These are phyloP conservation scores for Harmothoe impar DNA, from an alignment of 2,888 invertebrate genomes.

Conservation along the genomic window DNA sequence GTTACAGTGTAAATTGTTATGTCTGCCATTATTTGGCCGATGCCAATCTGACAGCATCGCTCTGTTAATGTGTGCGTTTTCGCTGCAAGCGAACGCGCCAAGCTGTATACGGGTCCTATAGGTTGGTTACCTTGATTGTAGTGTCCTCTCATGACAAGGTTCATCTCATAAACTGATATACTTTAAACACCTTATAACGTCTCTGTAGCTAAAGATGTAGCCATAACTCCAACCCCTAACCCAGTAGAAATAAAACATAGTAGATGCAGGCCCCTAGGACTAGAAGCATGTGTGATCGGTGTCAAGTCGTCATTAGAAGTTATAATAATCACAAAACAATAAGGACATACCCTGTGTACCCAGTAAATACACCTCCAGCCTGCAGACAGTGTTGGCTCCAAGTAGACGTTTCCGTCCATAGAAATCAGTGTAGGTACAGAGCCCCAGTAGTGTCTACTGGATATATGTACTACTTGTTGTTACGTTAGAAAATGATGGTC, in stretches of 20 bases:
- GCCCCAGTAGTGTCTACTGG: slow-evolving; percentile 42
- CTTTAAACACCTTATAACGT: slow-evolving; percentile 3
- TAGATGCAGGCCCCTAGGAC: slow-evolving; percentile 7
- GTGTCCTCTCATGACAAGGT: neutral
- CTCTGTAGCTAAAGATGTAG: slow-evolving; percentile 25
- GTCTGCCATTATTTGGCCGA: slow-evolving; percentile 50
- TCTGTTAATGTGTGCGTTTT: neutral
- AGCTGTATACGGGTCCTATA: slow-evolving; percentile 53
- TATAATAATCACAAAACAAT: neutral
- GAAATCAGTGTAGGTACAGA: slow-evolving; percentile 49
- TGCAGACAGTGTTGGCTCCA: slow-evolving; percentile 54
- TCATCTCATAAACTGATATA: slow-evolving; percentile 9
- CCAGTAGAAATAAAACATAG: neutral
- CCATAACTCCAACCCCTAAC: neutral
- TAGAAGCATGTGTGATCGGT: slow-evolving; percentile 37
- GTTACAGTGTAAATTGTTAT: slow-evolving; percentile 51
- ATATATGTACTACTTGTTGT: slow-evolving; percentile 36
- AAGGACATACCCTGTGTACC: slow-evolving; percentile 38
- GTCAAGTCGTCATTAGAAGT: slow-evolving; percentile 3
- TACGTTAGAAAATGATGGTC: slow-evolving; percentile 17
- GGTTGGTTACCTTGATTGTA: slow-evolving; percentile 42
- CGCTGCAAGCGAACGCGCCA: slow-evolving; percentile 40
- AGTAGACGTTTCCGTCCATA: slow-evolving; percentile 59
- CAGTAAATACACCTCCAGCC: neutral
- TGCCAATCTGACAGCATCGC: slow-evolving; percentile 27